Percentiles rank a stretch among this genome's conserved stretches.
phyloP scores from a whole-genome alignment of 2,797 vertebrate species.

The Chaenodraco wilsoni region DNA sequence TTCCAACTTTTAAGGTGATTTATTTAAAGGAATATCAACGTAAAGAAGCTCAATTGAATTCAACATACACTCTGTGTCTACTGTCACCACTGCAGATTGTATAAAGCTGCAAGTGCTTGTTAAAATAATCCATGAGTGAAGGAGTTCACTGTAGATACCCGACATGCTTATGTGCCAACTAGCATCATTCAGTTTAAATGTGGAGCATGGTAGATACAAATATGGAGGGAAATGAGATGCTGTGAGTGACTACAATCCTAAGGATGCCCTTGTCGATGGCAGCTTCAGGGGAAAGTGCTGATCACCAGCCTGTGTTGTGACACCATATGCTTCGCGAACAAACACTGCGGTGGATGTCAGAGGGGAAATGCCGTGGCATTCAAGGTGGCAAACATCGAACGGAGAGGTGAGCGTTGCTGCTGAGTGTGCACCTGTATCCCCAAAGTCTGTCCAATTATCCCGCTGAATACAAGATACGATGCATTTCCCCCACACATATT shows the following conservation, averaged over 20 bases:
- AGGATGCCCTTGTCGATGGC: constrained; percentile 60
- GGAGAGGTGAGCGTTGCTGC: constrained; percentile 57
- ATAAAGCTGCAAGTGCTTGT: constrained; percentile 25
- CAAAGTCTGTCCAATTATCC: constrained; percentile 69
- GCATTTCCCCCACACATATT: constrained; percentile 20
- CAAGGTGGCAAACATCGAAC: constrained; percentile 54
- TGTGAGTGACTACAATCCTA: constrained; percentile 56
- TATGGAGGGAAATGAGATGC: constrained; percentile 38
- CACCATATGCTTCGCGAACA: constrained; percentile 68
- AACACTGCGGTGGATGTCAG: constrained; percentile 55
- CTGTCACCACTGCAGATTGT: constrained; percentile 20
- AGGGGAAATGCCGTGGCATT: constrained; percentile 53
- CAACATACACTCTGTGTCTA: neutral
- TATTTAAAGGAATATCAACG: neutral
- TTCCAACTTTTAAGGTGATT: neutral
- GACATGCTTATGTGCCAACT: constrained; percentile 32
- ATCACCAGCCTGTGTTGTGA: constrained; percentile 51
- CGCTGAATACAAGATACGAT: constrained; percentile 26
- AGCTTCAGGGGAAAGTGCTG: constrained; percentile 63
- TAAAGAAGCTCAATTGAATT: constrained; percentile 4
- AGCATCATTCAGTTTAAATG: constrained; percentile 32
- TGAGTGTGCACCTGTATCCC: constrained; percentile 66
- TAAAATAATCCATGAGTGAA: constrained; percentile 21
- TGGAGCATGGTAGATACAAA: constrained; percentile 19
- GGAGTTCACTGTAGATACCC: neutral